phyloP scores from a whole-genome alignment of 2,888 invertebrate genomes.

The Plusia festucae region DNA sequence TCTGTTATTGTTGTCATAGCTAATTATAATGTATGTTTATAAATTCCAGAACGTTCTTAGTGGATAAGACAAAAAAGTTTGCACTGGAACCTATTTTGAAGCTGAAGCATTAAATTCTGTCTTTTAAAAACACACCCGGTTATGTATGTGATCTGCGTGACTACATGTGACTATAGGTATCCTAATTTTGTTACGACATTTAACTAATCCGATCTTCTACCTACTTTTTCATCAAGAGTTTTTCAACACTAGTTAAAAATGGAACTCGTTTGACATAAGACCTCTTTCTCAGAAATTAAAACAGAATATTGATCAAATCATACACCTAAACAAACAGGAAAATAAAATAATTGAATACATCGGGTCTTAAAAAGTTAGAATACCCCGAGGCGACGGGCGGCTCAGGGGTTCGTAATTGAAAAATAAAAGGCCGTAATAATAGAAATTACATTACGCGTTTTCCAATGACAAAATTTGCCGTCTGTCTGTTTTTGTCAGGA shows the following conservation, averaged over 20 bases:
- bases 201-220: too few species aligned
- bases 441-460: conserved; percentile 88
- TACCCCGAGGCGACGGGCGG: conserved; percentile 82
- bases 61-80: too few species aligned
- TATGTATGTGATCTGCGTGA: too few species aligned
- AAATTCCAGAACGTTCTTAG: too few species aligned
- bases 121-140: too few species aligned
- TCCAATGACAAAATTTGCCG: conserved; percentile 86
- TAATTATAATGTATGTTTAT: background rate
- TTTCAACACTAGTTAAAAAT: too few species aligned
- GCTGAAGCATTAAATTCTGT: too few species aligned
- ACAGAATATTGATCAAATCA: conserved; percentile 35
- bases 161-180: too few species aligned
- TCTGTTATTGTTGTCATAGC: background rate
- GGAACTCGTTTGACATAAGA: background rate
- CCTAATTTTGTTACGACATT: too few species aligned
- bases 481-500: conserved; percentile 86
- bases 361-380: conserved; percentile 76
- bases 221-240: too few species aligned
- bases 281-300: background rate
- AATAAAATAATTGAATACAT: conserved; percentile 69
- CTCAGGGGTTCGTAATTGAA: conserved; percentile 86
- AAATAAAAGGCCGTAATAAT: conserved; percentile 89
- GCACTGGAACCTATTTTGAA: too few species aligned
- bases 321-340: conserved; percentile 56